Evolutionary conservation across 2,888 invertebrate genomes (phyloP), one percentile per base, ranked within the genome.

Genomic region (Heliconius aoede): DNA sequence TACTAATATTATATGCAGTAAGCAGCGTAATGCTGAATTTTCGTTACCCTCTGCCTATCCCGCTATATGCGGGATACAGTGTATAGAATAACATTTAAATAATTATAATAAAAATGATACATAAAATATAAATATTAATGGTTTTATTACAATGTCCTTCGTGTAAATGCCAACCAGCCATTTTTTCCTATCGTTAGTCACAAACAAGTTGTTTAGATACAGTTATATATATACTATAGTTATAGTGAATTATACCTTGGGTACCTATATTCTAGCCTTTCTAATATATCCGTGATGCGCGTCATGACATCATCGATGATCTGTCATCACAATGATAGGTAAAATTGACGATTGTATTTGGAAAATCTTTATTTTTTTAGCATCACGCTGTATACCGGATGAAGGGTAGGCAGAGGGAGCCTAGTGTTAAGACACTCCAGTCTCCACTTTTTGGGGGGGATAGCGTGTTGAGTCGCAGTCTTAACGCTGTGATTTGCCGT

Each of bases 281-380:
- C 62, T 28, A 68, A 74, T 72, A 72, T 73, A 76, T 58, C 62
- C 65, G 69, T 79, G 79, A 79, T 79, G 78, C 76, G 76, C 67
- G 71, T 62, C 28, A 75, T 79, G 77, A 79, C 62, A 74, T 79
- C 77, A 79, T 68, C 61, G 68, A 36, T 65, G 61, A 64, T 73
- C 67, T 60, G 74, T 64, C 72, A 72, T 65, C 67, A 28, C 51
- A 51, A 51, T 30, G 11, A 51, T 46, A 51, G 28, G 46, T 28
- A 28, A 40, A 28, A 18, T 24, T 60, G 24, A 60, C 4, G 13
- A 40, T 15, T 40, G 15, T 21, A 18, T 21, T 18, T 18, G 0
- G 46, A 21, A 18, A 1, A 61, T 61, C 5, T 26, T 26, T 30
- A 30, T 30, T 30, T 30, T 30, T 30, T 30, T 30, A 30, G 30